A percentile compares a stretch with the other conserved stretches of the same genome.
These are phyloP conservation scores for Aquatica leii DNA, from an alignment of 2,888 invertebrate genomes.

Conservation along the genomic window DNA sequence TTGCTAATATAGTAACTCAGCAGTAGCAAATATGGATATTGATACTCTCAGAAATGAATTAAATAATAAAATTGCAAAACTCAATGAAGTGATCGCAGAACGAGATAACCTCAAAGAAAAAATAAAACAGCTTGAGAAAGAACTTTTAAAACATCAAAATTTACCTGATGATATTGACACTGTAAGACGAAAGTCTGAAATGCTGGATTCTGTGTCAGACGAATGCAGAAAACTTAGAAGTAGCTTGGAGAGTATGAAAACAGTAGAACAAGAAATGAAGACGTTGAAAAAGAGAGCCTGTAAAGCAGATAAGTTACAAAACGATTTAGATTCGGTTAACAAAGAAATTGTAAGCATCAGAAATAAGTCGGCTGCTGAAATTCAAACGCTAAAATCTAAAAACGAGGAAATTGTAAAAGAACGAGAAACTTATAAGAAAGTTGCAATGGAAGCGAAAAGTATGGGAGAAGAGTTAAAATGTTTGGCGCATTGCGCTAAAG, in stretches of 20 bases:
- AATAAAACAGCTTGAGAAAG: slow-evolving; percentile 48
- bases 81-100: slow-evolving; percentile 45
- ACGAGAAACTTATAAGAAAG: slow-evolving; percentile 21
- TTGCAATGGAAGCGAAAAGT: slow-evolving; percentile 17
- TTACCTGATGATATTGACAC: slow-evolving; percentile 49
- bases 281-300: slow-evolving; percentile 36
- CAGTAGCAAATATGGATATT: no score
- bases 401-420: slow-evolving; percentile 29
- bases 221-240: slow-evolving; percentile 51
- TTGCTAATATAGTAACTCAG: no score
- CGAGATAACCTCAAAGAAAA: slow-evolving; percentile 47
- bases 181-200: slow-evolving; percentile 45
- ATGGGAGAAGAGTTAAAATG: slow-evolving; percentile 47
- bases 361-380: slow-evolving; percentile 3
- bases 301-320: slow-evolving; percentile 48
- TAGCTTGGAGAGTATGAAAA: slow-evolving; percentile 45
- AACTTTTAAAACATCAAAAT: slow-evolving; percentile 46
- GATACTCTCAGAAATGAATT: slow-evolving; percentile 9
- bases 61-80: slow-evolving; percentile 16
- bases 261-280: slow-evolving; percentile 46
- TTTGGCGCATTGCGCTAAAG: slow-evolving; percentile 48
- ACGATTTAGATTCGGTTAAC: slow-evolving; percentile 39
- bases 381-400: slow-evolving; percentile 20
- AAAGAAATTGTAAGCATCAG: slow-evolving; percentile 22
- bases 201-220: slow-evolving; percentile 48